These are phyloP conservation scores for Heterochromis multidens DNA, from an alignment of 2,113 vertebrate genomes.

Conservation along the genomic window DNA sequence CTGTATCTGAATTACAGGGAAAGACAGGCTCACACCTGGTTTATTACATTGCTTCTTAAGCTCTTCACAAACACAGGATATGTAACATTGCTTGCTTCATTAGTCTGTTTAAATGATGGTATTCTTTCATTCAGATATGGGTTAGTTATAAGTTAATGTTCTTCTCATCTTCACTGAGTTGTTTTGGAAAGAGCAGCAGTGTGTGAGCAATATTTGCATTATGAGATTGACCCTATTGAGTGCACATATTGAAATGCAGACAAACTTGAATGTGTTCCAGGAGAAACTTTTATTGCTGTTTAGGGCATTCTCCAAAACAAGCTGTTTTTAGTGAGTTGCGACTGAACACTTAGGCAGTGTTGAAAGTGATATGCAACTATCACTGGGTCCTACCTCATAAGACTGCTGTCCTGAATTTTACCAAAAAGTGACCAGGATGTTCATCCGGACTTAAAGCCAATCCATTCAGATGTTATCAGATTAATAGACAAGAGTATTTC, in stretches of 20 bases:
- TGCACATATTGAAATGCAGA: not conserved
- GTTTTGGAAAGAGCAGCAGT: not conserved
- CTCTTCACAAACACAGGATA: not conserved
- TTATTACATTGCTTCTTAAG: constrained; percentile 38
- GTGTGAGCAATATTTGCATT: not conserved
- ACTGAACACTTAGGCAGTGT: not conserved
- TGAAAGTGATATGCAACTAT: not conserved
- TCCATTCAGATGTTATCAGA: not conserved
- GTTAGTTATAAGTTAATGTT: not conserved
- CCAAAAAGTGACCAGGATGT: not conserved
- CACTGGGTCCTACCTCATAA: not conserved
- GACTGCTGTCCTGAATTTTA: not conserved
- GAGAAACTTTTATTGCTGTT: not conserved
- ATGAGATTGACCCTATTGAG: not conserved
- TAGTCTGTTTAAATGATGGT: not conserved
- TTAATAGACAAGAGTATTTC: constrained; percentile 29
- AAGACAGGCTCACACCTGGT: constrained; percentile 40
- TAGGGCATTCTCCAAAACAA: not conserved
- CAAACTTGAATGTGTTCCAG: not conserved
- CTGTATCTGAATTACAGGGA: not conserved
- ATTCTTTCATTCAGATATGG: not conserved
- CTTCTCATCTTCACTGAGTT: not conserved
- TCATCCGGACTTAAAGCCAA: not conserved
- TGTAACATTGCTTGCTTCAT: not conserved
- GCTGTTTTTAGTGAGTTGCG: not conserved